phyloP scores from a whole-genome alignment of 1,140 invertebrate genomes.

The Zaprionus inermis region DNA sequence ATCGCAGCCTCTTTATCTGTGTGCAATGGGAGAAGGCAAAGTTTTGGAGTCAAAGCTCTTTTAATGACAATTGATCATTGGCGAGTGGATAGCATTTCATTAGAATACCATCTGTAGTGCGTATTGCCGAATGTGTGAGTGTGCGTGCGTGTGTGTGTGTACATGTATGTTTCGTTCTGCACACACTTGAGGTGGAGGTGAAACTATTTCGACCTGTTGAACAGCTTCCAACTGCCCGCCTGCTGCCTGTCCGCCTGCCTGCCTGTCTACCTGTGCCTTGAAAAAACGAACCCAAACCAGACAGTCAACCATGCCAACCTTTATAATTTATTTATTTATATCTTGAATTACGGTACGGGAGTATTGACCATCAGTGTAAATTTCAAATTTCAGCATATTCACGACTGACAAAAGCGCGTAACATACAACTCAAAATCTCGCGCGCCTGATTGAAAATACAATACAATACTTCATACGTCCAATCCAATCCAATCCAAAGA shows the following conservation, averaged over 20 bases:
- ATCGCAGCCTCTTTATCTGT: constrained; percentile 19
- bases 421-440: constrained; percentile 63
- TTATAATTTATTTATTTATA: constrained; percentile 83
- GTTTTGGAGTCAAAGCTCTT: constrained; percentile 81
- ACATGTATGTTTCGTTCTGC: constrained; percentile 64
- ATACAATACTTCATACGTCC: constrained; percentile 54
- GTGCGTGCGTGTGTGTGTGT: constrained; percentile 26
- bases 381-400: constrained; percentile 83
- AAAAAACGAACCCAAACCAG: constrained; percentile 54
- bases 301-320: constrained; percentile 72
- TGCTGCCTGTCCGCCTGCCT: constrained; percentile 63
- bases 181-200: constrained; percentile 79
- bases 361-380: constrained; percentile 83
- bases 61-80: constrained; percentile 84
- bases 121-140: constrained; percentile 26
- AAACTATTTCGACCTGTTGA: constrained; percentile 83
- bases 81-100: constrained; percentile 84
- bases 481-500: constrained; percentile 47
- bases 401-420: constrained; percentile 72
- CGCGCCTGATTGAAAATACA: constrained; percentile 70
- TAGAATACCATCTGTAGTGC: constrained; percentile 76
- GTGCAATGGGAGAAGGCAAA: constrained; percentile 58
- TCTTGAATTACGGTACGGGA: constrained; percentile 83
- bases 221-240: constrained; percentile 70
- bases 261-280: constrained; percentile 62